A percentile compares a stretch with the other conserved stretches of the same genome.
These are phyloP conservation scores for Philereme transversata DNA, from an alignment of 2,888 invertebrate genomes.

Conservation along the genomic window DNA sequence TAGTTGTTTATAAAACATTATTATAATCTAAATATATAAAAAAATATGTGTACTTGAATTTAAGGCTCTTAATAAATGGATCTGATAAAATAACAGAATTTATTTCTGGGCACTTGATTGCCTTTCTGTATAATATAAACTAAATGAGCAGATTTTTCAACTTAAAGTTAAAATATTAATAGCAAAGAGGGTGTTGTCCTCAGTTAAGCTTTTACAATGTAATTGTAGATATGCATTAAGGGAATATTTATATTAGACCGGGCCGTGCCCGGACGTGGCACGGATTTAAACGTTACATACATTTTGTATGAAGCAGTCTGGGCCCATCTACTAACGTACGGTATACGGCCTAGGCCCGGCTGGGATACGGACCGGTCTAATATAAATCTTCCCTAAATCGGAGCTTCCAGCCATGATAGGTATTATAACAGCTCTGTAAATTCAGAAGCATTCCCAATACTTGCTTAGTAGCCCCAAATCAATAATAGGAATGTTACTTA, in stretches of 20 bases:
- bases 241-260: too few relatives aligned
- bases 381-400: too few relatives aligned
- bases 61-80: slow-evolving; percentile 4
- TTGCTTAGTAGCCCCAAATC: slow-evolving; percentile 24
- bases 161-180: not conserved
- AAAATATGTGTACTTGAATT: slow-evolving; percentile 8
- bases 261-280: too few relatives aligned
- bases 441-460: slow-evolving; percentile 4
- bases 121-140: not conserved
- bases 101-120: not conserved
- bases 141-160: not conserved
- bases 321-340: too few relatives aligned
- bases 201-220: not conserved
- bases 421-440: not conserved
- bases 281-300: too few relatives aligned
- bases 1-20: slow-evolving; percentile 5
- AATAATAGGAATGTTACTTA: slow-evolving; percentile 2
- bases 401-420: slow-evolving; percentile 3
- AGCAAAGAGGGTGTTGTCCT: not conserved
- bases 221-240: slow-evolving; percentile 1
- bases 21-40: slow-evolving; percentile 3
- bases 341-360: too few relatives aligned
- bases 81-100: not conserved
- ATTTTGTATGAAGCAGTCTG: too few relatives aligned
- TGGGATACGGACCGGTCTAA: too few relatives aligned